These are phyloP conservation scores for Nematostella vectensis DNA, from an alignment of 92 coral and sea anemone species.

Conservation along the genomic window DNA sequence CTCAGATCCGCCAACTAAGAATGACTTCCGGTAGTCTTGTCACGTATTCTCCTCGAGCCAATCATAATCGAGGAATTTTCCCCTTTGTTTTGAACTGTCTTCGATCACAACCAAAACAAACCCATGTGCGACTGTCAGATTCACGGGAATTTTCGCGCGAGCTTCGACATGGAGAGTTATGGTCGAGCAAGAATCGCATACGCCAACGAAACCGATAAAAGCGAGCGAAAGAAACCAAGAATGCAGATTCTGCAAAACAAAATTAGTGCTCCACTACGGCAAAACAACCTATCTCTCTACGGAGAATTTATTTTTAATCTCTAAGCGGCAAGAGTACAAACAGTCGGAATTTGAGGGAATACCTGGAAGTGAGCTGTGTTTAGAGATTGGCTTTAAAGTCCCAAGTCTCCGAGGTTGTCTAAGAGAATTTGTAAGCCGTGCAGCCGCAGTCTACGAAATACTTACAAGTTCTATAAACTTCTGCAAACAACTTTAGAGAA, in stretches of 20 bases:
- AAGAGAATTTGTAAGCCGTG: not conserved
- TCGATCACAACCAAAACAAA: not conserved
- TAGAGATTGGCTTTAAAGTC: not conserved
- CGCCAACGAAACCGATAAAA: constrained; percentile 2
- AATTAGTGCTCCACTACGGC: constrained; percentile 2
- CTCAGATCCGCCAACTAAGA: not conserved
- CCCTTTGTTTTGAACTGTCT: constrained; percentile 1
- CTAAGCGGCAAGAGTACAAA: constrained; percentile 1
- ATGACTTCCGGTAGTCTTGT: not conserved
- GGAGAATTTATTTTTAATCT: constrained; percentile 1
- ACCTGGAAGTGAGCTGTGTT: not conserved
- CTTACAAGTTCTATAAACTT: not conserved
- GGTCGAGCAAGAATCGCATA: not conserved
- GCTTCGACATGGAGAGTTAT: not conserved
- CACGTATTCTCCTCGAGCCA: constrained; percentile 3
- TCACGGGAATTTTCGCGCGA: too few species aligned
- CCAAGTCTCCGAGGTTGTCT: not conserved
- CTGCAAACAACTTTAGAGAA: not conserved
- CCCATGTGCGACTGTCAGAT: constrained; percentile 1
- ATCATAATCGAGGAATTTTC: not conserved
- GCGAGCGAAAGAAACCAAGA: constrained; percentile 1
- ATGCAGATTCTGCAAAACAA: constrained; percentile 1
- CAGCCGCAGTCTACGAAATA: not conserved
- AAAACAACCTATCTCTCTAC: constrained; percentile 1
- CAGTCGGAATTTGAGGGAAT: not conserved